Evolutionary conservation across 2,797 vertebrate species (phyloP), one percentile per base, ranked within the genome.

Genomic region (Aythya fuligula): DNA sequence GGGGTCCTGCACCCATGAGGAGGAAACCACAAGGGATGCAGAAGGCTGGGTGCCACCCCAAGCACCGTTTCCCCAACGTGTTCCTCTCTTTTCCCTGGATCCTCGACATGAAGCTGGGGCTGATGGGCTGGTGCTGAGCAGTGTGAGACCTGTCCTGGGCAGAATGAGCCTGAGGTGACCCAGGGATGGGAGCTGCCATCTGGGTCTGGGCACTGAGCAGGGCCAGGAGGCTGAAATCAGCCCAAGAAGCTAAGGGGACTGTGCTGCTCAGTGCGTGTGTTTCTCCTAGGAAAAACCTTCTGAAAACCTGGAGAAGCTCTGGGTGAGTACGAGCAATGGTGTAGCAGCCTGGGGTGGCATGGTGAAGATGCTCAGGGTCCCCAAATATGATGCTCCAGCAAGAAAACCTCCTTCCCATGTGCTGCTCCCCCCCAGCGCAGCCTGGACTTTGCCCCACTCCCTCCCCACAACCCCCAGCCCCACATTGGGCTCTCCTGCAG

Each of bases 91-190:
- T 90, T 49, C 8, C 25, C 25, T 5, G 4, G 25, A 5, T 58
- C 34, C 49, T 82, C 2, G 7, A 45, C 22, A 6, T 0, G 4
- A 87, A 77, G 51, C 51, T 5, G 25, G 51, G 25, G 27, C 15
- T 53, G 51, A 4, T 6, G 51, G 14, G 20, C 34, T 36, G 24
- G 6, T 0, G 8, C 62, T 61, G 74, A 67, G 58, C 49, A 56
- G 38, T 1, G 1, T 39, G n/a, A 38, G 66, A 13, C 2, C 4
- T 13, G 14, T 28, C 80, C 20, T 0, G 0, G n/a, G 82, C 56
- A 60, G 61, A 22, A 73, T 24, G 41, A 22, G 51, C 13, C 57
- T 0, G 5, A 51, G 72, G 27, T 36, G 39, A 53, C 41, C 32
- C 28, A 9, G 36, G 74, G 41, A 8, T 2, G 43, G 36, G 60